Base-by-base conservation (phyloP, 2,888 invertebrate genomes). In the Pedicia rivosa region DNA sequence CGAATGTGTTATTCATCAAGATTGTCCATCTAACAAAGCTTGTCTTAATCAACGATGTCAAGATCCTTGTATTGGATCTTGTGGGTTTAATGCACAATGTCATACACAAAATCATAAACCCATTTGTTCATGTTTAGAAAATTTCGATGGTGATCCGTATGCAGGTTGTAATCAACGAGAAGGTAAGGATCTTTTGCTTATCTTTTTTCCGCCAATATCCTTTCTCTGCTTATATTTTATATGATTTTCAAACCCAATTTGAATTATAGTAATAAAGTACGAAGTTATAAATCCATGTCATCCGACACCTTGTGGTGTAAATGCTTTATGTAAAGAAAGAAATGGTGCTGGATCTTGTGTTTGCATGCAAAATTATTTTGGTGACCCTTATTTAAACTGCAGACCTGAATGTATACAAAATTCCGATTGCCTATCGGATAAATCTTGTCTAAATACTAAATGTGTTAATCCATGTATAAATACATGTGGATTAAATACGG, bases 371-470 rank as follows among this genome's bases (percentile, higher is more conserved):
- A 82, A 83, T 50, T 87, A 83, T 57, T 78, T 75, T 50, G 87
- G 88, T 36, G 84, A 87, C 64, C 87, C 87, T 2, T 84, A 87
- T 50, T 65, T 78, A 29, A 80, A 81, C 51, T 88, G 88, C 57
- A 68, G 83, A 53, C 87, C 87, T 17, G 86, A 88, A 67, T 88
- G 88, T 56, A 75, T 84, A n/a, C 70, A 80, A 47, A 87, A 87
- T 56, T 74, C 79, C 7, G 87, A 90, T 50, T 90, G 88, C 59
- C 66, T 74, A 5, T 70, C 70, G 50, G 70, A 74, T 46, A 77
- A 71, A 59, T 76, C 86, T 17, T 88, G 88, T 53, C 66, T 78
- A 35, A 81, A 81, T 53, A 81, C 81, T 59, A 84, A 82, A 65
- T 88, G 88, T 55, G 70, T 68, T 50, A 77, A 87, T 62, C 86